A percentile compares a stretch with the other conserved stretches of the same genome.
Conservation (phyloP, 2,797 vertebrate species). For the Apodemus agrarius region DNA sequence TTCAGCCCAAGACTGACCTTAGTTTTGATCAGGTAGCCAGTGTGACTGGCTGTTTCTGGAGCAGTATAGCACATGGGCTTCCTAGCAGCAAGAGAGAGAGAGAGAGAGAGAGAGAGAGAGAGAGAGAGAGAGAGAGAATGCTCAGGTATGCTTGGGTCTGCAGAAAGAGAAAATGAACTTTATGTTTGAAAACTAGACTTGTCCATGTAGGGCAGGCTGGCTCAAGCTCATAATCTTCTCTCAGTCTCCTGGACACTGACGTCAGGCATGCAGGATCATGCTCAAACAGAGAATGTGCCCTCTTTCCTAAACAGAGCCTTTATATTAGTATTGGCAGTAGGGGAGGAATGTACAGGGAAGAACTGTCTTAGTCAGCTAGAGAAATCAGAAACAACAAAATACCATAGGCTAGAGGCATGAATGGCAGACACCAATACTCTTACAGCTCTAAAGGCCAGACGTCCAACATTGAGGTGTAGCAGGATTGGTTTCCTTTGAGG, state of each 20-base stretch:
- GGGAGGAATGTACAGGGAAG: neutral
- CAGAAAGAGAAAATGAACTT: neutral
- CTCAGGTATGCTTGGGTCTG: neutral
- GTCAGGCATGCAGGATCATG: neutral
- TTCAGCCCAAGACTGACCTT: neutral
- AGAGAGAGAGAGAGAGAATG: no score
- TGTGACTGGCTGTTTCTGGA: neutral
- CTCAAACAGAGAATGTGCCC: neutral
- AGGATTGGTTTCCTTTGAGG: neutral
- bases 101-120: no score
- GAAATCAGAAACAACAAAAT: neutral
- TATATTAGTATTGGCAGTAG: neutral
- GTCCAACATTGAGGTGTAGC: neutral
- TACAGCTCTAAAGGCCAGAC: neutral
- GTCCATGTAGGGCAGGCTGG: neutral
- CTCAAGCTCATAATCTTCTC: neutral
- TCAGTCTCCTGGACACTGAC: neutral
- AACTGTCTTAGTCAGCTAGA: neutral
- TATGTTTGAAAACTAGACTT: neutral
- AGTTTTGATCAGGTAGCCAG: neutral
- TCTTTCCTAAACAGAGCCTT: neutral
- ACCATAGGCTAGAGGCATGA: neutral
- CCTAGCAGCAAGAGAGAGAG: neutral
- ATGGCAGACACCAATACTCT: neutral
- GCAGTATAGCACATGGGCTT: rapidly evolving